Base-by-base conservation (phyloP, 92 coral and sea anemone species). In the Phymanthus crucifer region DNA sequence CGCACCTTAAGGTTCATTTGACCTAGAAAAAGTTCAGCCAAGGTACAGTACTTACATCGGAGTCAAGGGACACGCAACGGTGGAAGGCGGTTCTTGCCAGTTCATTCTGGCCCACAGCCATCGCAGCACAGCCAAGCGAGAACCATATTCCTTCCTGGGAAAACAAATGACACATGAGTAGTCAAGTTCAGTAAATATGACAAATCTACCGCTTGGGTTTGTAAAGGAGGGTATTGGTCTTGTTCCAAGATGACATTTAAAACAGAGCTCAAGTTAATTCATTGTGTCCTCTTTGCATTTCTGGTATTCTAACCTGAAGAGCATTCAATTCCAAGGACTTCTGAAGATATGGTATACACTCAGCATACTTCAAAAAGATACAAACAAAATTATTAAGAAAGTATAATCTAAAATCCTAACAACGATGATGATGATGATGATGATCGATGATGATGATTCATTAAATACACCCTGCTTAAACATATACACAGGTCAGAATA, bases 41-140 rank as follows among this genome's bases (percentile, higher is more conserved):
- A n/a, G n/a, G n/a, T n/a, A n/a, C n/a, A 7, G 21, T 78, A 74
- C 90, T 83, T 77, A 96, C 99, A 76, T 80, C 87, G 32, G 84
- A 57, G 54, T 96, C 92, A 17, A 96, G 82, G 18, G 93, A 84
- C 32, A 96, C 97, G 70, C 99, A 96, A 72, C 98, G 93, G 70
- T 93, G 98, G 68, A 92, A 96, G 1, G 99, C 92, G 47, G 89
- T 96, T 0, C 89, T 78, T 13, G 98, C 93, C 36, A 96, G 45
- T 11, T 89, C 96, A 77, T 90, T 71, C 29, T 93, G 83, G 29
- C 71, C 87, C 11, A 93, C 72, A 34, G 83, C 85, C 98, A 96
- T 89, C 33, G 97, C 91, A 75, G 99, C 96, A 87, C 99, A 96
- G 4, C 98, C 99, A 67, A 96, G 88, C 2, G 99, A 96, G 68